phyloP scores from a whole-genome alignment of 64 coral and sea anemone species.

The Cladopsammia gracilis region DNA sequence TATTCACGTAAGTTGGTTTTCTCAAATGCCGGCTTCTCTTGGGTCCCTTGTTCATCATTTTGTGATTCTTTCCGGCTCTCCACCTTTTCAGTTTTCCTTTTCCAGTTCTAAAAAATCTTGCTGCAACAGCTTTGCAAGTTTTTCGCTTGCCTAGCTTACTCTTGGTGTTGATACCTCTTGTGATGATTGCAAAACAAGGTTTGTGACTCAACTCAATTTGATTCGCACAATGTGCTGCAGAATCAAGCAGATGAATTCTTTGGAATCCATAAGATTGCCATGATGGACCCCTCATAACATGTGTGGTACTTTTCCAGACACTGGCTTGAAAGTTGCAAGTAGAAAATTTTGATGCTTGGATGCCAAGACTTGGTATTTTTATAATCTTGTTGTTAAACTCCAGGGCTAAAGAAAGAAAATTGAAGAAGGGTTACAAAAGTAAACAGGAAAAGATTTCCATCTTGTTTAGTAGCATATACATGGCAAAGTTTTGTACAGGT shows the following conservation, averaged over 20 bases:
- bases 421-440: background rate
- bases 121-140: constrained; percentile 90
- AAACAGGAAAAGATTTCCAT: background rate
- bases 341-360: background rate
- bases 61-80: constrained; percentile 84
- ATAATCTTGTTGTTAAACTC: background rate
- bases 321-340: background rate
- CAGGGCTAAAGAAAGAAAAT: background rate
- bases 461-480: background rate
- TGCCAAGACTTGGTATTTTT: background rate
- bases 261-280: background rate
- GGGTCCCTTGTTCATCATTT: constrained; percentile 91
- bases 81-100: constrained; percentile 90
- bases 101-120: constrained; percentile 82
- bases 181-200: background rate
- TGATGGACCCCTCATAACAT: background rate
- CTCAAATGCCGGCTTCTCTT: constrained; percentile 77
- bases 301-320: background rate
- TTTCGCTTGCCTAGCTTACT: constrained; percentile 90
- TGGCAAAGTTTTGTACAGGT: too few relatives aligned
- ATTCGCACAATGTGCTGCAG: background rate
- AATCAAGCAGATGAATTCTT: constrained; percentile 13
- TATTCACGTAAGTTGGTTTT: constrained; percentile 79
- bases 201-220: background rate
- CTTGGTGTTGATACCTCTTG: constrained; percentile 27